Evolutionary conservation across 2,888 invertebrate species (phyloP).

Genomic region (Xanthia icteritia): DNA sequence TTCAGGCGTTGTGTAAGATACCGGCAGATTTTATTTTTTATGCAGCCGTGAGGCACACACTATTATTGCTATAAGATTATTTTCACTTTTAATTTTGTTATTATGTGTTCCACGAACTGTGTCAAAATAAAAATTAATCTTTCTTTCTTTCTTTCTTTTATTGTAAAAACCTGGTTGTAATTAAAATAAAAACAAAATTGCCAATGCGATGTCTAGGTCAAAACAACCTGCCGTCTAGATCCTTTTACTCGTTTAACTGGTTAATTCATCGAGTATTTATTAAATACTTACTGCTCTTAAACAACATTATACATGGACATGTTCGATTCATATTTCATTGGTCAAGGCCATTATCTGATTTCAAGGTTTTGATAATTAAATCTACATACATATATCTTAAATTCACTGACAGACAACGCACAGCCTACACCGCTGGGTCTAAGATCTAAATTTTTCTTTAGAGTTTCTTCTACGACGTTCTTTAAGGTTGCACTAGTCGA

Average conservation of each 20-base stretch:
- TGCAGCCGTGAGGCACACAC: no score
- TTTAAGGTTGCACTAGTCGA: no score
- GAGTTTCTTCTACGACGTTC: no score
- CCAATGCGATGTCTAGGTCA: conserved; percentile 6
- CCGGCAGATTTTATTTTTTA: neutral
- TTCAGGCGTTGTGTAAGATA: neutral
- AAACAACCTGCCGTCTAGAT: neutral
- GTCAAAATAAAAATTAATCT: no score
- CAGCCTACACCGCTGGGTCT: no score
- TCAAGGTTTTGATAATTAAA: neutral
- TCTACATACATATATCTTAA: neutral
- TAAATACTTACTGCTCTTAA: neutral
- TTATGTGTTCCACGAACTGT: no score
- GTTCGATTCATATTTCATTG: neutral
- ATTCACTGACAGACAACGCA: no score
- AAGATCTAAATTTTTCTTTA: no score
- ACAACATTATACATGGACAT: neutral
- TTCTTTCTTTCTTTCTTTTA: neutral
- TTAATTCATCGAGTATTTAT: conserved; percentile 18
- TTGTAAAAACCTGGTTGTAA: neutral
- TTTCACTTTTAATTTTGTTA: no score
- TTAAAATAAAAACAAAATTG: neutral
- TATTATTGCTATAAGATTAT: no score
- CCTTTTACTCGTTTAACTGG: conserved; percentile 28
- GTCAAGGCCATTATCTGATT: neutral